Evolutionary conservation across 1,140 invertebrate species (phyloP).

Genomic region (Trinorchestia longiramus): DNA sequence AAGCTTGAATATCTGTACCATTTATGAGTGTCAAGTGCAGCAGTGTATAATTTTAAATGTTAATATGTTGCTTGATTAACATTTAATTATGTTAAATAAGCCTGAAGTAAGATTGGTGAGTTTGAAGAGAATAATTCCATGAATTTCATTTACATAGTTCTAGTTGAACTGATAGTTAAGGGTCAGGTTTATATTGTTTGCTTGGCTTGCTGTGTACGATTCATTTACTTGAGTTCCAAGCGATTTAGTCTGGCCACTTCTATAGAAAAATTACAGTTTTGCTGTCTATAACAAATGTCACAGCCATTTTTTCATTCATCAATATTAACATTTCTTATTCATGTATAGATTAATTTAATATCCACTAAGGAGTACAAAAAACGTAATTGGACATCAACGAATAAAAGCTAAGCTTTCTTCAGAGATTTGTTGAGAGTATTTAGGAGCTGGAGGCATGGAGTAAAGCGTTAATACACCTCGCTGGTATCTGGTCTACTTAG

Average conservation of each 20-base stretch:
- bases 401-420: background rate
- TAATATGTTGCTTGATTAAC: background rate
- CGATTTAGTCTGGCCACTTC: background rate
- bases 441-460: no score
- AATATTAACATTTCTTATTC: background rate
- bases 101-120: background rate
- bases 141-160: background rate
- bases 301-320: background rate
- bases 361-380: no score
- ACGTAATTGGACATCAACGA: background rate
- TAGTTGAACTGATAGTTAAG: background rate
- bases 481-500: background rate
- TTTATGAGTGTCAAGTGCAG: background rate
- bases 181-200: background rate
- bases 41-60: background rate
- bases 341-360: background rate
- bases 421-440: background rate
- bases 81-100: background rate
- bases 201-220: background rate
- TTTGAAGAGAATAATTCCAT: background rate
- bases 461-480: background rate
- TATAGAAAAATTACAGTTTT: background rate
- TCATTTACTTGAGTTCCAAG: background rate
- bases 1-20: background rate
- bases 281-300: background rate